These are phyloP conservation scores for Brachirus orientalis DNA, from an alignment of 2,113 vertebrate genomes.

Conservation along the genomic window DNA sequence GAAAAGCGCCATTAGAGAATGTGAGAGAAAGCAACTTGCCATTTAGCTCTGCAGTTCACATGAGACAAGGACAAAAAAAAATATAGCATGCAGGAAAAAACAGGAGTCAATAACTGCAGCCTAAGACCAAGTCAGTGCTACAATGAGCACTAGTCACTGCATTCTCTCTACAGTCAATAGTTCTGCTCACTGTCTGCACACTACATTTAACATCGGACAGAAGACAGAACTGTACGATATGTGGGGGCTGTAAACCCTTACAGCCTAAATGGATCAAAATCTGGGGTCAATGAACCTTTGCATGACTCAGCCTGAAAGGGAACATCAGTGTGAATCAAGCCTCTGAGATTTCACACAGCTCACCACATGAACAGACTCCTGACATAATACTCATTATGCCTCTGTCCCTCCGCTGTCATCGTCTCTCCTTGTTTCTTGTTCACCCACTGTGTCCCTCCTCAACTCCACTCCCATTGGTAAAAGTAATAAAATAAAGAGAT, in stretches of 20 bases:
- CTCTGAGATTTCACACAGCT: conserved; percentile 14
- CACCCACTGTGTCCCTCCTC: conserved; percentile 18
- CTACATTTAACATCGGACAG: too few species aligned
- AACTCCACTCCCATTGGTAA: conserved; percentile 55
- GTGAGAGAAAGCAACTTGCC: conserved; percentile 60
- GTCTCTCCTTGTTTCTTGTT: conserved; percentile 19
- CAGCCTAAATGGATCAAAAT: conserved; percentile 52
- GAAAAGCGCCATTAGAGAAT: too few species aligned
- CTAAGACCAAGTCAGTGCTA: conserved; percentile 28
- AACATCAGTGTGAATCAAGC: conserved; percentile 41
- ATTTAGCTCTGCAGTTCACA: too few species aligned
- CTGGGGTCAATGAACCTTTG: conserved; percentile 48
- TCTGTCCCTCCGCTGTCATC: conserved; percentile 20
- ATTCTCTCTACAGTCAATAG: conserved; percentile 18
- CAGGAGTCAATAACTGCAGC: conserved; percentile 60
- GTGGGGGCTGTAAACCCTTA: conserved; percentile 31
- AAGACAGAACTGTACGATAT: conserved; percentile 16
- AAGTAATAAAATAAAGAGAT: conserved; percentile 52
- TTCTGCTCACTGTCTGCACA: conserved; percentile 1
- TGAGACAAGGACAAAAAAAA: conserved; percentile 36
- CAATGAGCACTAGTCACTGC: conserved; percentile 45
- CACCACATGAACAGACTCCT: conserved; percentile 11
- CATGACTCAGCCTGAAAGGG: conserved; percentile 56
- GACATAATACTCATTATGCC: conserved; percentile 20
- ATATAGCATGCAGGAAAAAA: conserved; percentile 53